Evolutionary conservation across 2,113 vertebrate species (phyloP), one percentile per base, ranked within the genome.

Genomic region (Thamnaconus septentrionalis): DNA sequence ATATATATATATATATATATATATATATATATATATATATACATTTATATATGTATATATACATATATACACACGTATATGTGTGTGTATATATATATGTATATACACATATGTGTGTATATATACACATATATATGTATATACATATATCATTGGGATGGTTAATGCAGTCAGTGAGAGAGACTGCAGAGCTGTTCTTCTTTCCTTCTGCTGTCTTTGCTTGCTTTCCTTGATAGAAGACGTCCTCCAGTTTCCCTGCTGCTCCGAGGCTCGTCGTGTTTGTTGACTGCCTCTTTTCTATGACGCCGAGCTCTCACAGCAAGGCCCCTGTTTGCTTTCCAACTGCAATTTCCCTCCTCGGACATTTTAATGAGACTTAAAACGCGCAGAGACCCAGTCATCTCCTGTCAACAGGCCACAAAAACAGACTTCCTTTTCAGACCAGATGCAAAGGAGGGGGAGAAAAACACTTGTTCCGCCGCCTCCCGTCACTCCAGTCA

Each of bases 341-440:
- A 31, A 31, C 18, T 31, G 18, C 18, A 31, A 31, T 31, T 31
- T 31, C 18, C 18, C 18, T 31, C 18, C 18, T 58, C 59, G 10
- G 55, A 12, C 5, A 3, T 66, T 79, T 80, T 76, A 74, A 79
- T 75, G 75, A 77, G 66, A 71, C 3, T 11, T 50, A 39, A 9
- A 10, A 75, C 80, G 61, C 75, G 66, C 75, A 66, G 67, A 59
- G 58, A 74, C 69, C 69, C 71, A 65, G 76, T 85, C 80, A 71
- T 64, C 73, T 81, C 81, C 78, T 73, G 76, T 80, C 59, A 66
- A 71, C 61, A 57, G 59, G 60, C 67, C 65, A 7, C 57, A 71
- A 69, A 64, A 79, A 81, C 76, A 59, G 12, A 50, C 40, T 46
- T 8, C 42, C 58, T 70, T 64, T 81, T 78, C 51, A 72, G 61